Percentiles rank a stretch among this genome's conserved stretches.
phyloP scores from a whole-genome alignment of 2,888 invertebrate species.

The Erpobdella octoculata region DNA sequence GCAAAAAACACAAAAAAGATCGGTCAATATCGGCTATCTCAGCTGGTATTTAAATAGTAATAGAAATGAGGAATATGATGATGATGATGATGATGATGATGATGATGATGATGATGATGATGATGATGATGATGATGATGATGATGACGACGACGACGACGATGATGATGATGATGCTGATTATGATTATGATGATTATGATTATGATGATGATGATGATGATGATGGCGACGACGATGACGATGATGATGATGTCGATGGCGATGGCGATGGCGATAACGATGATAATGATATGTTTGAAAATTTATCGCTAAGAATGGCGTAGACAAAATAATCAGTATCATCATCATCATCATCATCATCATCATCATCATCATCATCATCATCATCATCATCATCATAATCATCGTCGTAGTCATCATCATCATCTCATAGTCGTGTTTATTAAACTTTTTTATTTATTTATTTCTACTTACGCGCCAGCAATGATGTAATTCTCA shows the following conservation, averaged over 20 bases:
- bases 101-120: background rate
- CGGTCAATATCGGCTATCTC: too few species aligned
- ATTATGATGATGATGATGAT: slow-evolving; percentile 25
- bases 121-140: background rate
- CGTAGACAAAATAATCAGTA: too few species aligned
- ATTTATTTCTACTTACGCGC: too few species aligned
- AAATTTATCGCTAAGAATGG: too few species aligned
- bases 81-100: background rate
- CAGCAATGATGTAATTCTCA: too few species aligned
- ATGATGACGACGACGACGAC: slow-evolving; percentile 4
- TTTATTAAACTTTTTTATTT: too few species aligned
- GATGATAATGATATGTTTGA: slow-evolving; percentile 22
- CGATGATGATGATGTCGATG: slow-evolving; percentile 25
- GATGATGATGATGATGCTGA: slow-evolving; percentile 5
- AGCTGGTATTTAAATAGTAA: too few species aligned
- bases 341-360: slow-evolving; percentile 34
- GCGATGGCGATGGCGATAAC: slow-evolving; percentile 4
- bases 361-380: slow-evolving; percentile 5
- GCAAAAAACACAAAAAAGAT: too few species aligned
- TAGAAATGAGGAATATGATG: too few species aligned
- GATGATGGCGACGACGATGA: slow-evolving; percentile 19
- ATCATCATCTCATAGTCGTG: too few species aligned
- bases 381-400: background rate
- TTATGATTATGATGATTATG: background rate
- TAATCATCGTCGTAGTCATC: slow-evolving; percentile 3